Percentiles rank a stretch among this genome's conserved stretches.
Evolutionary conservation across 2,797 vertebrate species (phyloP).

Genomic region (Protosalanx chinensis): DNA sequence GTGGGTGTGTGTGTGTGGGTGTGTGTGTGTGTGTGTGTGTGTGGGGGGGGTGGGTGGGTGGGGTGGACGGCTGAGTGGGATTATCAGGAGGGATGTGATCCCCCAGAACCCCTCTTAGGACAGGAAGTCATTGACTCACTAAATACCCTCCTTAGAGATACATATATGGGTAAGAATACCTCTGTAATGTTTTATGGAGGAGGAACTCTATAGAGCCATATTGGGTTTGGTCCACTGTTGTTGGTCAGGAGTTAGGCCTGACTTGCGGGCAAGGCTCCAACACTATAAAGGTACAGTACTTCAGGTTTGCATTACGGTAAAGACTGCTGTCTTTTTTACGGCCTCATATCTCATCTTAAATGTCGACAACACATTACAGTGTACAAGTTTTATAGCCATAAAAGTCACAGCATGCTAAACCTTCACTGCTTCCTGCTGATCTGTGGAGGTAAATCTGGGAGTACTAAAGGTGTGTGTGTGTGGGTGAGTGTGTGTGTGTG

Average conservation of each 20-base stretch:
- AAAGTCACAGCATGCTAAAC: slow-evolving; percentile 14
- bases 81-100: not conserved
- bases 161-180: slow-evolving; percentile 35
- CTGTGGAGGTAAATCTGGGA: not conserved
- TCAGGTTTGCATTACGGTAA: too few species aligned
- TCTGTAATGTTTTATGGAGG: slow-evolving; percentile 47
- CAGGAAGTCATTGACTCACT: slow-evolving; percentile 11
- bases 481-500: too few species aligned
- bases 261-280: slow-evolving; percentile 22
- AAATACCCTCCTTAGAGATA: slow-evolving; percentile 32
- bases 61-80: not conserved
- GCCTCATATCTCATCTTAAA: slow-evolving; percentile 38
- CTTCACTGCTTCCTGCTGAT: slow-evolving; percentile 1
- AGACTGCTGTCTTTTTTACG: too few species aligned
- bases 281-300: not conserved
- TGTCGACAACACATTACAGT: slow-evolving; percentile 33
- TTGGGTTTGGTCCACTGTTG: slow-evolving; percentile 32
- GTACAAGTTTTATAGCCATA: slow-evolving; percentile 22
- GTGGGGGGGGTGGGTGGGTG: not conserved
- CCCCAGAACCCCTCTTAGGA: not conserved
- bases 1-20: too few species aligned
- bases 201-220: slow-evolving; percentile 39
- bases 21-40: too few species aligned
- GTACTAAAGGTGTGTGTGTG: not conserved
- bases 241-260: slow-evolving; percentile 26